Base-by-base conservation (phyloP, 2,888 invertebrate species). In the Laspeyria flexula region DNA sequence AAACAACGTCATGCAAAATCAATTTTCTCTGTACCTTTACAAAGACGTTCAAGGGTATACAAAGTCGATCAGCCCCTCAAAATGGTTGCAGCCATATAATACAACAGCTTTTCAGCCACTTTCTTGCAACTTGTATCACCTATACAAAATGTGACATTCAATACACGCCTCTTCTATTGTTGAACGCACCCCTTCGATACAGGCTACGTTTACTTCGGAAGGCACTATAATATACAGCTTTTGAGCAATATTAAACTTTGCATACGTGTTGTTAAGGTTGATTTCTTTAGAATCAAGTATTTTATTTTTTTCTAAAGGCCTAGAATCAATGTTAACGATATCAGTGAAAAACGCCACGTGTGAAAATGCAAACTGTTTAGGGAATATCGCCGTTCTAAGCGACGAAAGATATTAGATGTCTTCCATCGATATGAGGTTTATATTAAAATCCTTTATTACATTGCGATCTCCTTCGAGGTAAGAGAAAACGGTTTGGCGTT, bases 141-240 rank as follows among this genome's bases (percentile, higher is more conserved):
- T 70, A 71, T 72, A 72, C 68, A 76, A 77, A 73, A 73, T 73
- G 70, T 75, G 71, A 66, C 68, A 71, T 68, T 71, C 68, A 61
- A 69, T 68, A 71, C 71, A 69, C 65, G 71, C 71, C 56, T 69
- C 70, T 60, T 52, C 66, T 62, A 74, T 77, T 76, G 71, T 77
- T 70, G 62, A 65, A 60, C 50, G 55, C 53, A 61, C 62, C 67
- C 70, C 65, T 75, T 68, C 69, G 52, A 72, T 63, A 66, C 62
- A n/a, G 50, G 45, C 49, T 56, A 53, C 57, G 61, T 64, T 63
- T 60, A 48, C 34, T 51, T 43, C 21, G 40, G 48, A 70, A 66
- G 39, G 48, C 33, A 64, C 47, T 67, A 67, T 49, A 38, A 50
- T 40, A 12, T 0, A 5, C 37, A 12, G 3, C 6, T 0, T 0